phyloP scores from a whole-genome alignment of 2,113 vertebrate genomes.

The Noctilio leporinus region DNA sequence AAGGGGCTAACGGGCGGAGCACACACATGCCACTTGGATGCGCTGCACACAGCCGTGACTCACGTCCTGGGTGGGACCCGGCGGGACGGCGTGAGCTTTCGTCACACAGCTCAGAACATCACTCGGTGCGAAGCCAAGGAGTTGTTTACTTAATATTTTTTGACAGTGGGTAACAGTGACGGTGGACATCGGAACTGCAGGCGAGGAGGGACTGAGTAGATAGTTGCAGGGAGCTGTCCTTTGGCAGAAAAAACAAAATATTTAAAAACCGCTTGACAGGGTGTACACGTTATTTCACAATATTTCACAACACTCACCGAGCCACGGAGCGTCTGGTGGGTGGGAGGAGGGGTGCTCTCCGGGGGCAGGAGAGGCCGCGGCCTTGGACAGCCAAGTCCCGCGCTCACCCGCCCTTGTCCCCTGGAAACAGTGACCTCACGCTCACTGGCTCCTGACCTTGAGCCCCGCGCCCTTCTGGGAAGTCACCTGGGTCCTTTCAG shows the following conservation, averaged over 20 bases:
- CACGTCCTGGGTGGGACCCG: neutral
- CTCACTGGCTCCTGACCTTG: neutral
- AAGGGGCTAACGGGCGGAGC: neutral
- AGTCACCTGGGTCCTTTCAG: neutral
- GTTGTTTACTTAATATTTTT: neutral
- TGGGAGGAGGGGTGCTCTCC: conserved; percentile 25
- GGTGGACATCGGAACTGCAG: neutral
- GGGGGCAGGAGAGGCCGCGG: neutral
- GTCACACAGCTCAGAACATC: neutral
- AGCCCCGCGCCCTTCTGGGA: neutral
- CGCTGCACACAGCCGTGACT: neutral
- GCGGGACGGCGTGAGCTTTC: neutral
- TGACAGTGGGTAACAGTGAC: neutral
- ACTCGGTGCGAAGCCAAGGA: no score
- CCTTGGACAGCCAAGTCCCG: neutral
- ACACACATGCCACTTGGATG: neutral
- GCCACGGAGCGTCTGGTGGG: neutral
- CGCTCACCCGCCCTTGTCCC: neutral
- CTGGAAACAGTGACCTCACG: conserved; percentile 16
- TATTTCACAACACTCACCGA: conserved; percentile 31
- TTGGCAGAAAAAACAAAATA: neutral
- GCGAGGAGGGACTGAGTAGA: neutral
- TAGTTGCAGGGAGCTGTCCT: neutral
- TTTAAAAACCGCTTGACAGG: conserved; percentile 3
- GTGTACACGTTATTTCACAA: conserved; percentile 27